Base-by-base conservation (phyloP, 2,888 invertebrate genomes). In the Phalera bucephala region DNA sequence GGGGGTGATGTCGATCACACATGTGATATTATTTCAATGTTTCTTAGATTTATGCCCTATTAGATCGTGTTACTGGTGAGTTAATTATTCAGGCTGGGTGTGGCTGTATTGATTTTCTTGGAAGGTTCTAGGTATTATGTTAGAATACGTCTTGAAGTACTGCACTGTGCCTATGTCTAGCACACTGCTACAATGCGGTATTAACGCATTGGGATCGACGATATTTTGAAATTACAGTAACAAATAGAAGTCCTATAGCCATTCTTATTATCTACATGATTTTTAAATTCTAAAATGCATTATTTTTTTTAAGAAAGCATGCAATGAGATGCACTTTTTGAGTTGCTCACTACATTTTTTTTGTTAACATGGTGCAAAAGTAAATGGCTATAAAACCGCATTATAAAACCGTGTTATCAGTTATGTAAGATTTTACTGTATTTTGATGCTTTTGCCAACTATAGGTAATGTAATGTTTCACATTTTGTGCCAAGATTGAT, bases 71-170 rank as follows among this genome's bases (percentile, higher is more conserved):
- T 59, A 64, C 52, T 64, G 59, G 63, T 49, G 45, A 64, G 64
- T 82, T 80, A 85, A 88, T 89, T 87, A 89, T 89, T 86, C 85
- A 88, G 76, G 78, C 74, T 72, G 90, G 90, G 90, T 87, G 90
- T 90, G 90, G 90, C 90, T 78, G 80, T 90, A 90, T 90, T 80
- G 90, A 90, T 90, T 90, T 90, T 90, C 89, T 86, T 69, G 67
- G 84, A 83, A 87, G 80, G 77, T 85, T 86, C 88, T 86, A 87
- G 87, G 77, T 80, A 78, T 77, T 81, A 76, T 70, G 71, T 72
- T 81, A 83, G 81, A 78, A 79, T 78, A 80, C 69, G 78, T 78
- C 81, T 78, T 76, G 52, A 76, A 80, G 72, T 74, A 74, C 71
- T 84, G 87, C 84, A 85, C 74, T 79, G 71, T 73, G 61, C 45